A percentile compares a stretch with the other conserved stretches of the same genome.
These are phyloP conservation scores for Aphelenchoides avenae DNA, from an alignment of 1,140 invertebrate species.

Conservation along the genomic window DNA sequence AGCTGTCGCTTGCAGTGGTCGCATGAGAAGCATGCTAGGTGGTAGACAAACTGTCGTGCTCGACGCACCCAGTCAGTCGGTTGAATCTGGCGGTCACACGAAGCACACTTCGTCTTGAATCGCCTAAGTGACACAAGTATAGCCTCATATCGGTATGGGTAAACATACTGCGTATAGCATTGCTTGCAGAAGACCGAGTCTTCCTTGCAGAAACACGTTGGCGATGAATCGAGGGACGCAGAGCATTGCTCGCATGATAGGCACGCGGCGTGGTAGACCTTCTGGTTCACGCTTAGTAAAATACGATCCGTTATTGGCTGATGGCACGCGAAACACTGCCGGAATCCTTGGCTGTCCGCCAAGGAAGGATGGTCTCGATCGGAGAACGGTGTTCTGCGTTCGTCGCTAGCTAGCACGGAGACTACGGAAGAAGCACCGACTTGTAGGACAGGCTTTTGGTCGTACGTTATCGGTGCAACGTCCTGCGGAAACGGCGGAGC, in stretches of 20 bases:
- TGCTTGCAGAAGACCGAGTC: slow-evolving; percentile 14
- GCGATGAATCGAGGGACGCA: neutral
- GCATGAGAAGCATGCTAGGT: slow-evolving; percentile 91
- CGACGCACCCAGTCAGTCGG: slow-evolving; percentile 93
- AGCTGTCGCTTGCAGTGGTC: slow-evolving; percentile 92
- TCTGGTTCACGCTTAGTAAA: slow-evolving; percentile 8
- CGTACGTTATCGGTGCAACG: too few relatives aligned
- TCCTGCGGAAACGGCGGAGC: too few relatives aligned
- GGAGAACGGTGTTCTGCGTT: too few relatives aligned
- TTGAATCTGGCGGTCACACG: slow-evolving; percentile 83
- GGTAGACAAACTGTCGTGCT: slow-evolving; percentile 87
- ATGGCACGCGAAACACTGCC: slow-evolving; percentile 1
- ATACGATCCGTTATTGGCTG: neutral
- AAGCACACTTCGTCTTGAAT: slow-evolving; percentile 91
- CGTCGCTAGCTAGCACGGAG: too few relatives aligned
- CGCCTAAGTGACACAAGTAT: slow-evolving; percentile 67
- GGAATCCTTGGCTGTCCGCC: neutral
- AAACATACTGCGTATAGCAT: slow-evolving; percentile 26
- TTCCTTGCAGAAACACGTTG: slow-evolving; percentile 12
- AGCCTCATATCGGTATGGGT: neutral
- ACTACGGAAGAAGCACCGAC: too few relatives aligned
- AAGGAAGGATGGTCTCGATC: too few relatives aligned
- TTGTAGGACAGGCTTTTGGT: too few relatives aligned
- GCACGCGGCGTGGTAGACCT: slow-evolving; percentile 11
- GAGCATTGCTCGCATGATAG: slow-evolving; percentile 8